A percentile compares a stretch with the other conserved stretches of the same genome.
Conservation (phyloP, 2,797 vertebrate species). For the Momotus momota region DNA sequence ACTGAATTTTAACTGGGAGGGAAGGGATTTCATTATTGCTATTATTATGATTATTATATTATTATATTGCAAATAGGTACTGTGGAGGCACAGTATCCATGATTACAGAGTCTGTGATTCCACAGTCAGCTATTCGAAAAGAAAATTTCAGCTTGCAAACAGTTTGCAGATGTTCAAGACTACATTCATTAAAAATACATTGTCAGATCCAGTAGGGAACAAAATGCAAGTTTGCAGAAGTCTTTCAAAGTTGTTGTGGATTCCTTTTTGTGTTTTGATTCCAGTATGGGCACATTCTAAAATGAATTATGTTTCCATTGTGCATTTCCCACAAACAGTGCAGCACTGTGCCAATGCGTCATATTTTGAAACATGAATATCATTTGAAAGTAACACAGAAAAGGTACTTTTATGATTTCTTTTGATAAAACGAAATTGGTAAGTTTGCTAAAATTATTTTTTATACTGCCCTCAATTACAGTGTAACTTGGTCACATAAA, state of each 20-base stretch:
- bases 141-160: slow-evolving; percentile 60
- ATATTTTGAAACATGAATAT: not conserved
- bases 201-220: slow-evolving; percentile 9
- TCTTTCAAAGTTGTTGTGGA: slow-evolving; percentile 16
- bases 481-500: not conserved
- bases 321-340: not conserved
- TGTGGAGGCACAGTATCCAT: slow-evolving; percentile 30
- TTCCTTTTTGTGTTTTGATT: slow-evolving; percentile 26
- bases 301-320: not conserved
- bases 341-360: not conserved
- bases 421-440: not conserved
- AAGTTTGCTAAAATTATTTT: not conserved
- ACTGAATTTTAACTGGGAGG: slow-evolving; percentile 25
- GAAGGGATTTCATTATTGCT: slow-evolving; percentile 39
- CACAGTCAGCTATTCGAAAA: slow-evolving; percentile 41
- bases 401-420: not conserved
- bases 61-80: slow-evolving; percentile 50
- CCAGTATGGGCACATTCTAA: not conserved
- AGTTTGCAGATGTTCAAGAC: slow-evolving; percentile 61
- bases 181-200: slow-evolving; percentile 47
- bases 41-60: slow-evolving; percentile 60
- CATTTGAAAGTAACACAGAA: not conserved
- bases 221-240: slow-evolving; percentile 58
- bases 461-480: not conserved
- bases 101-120: slow-evolving; percentile 48